Percentiles rank a stretch among this genome's conserved stretches.
These are phyloP conservation scores for Xyliphius kryptos DNA, from an alignment of 2,113 vertebrate genomes.

Conservation along the genomic window DNA sequence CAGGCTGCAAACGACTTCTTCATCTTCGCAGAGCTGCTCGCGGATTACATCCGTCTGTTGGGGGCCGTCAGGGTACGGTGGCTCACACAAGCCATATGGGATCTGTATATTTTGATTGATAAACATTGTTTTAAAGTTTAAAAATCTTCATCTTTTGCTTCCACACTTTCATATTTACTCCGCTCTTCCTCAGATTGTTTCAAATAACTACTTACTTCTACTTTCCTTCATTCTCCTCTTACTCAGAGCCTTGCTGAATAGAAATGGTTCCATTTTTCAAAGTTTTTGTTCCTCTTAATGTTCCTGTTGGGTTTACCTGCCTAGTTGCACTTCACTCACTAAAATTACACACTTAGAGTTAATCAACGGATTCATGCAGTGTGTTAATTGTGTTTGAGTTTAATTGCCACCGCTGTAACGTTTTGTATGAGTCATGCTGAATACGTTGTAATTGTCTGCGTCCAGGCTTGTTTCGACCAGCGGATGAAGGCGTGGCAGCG, in stretches of 20 bases:
- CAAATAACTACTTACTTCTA: not conserved
- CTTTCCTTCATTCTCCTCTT: not conserved
- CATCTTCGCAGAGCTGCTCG: slow-evolving; percentile 83
- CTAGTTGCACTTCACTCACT: too few species aligned
- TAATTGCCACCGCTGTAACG: too few species aligned
- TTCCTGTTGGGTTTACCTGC: not conserved
- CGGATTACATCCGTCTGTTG: slow-evolving; percentile 90
- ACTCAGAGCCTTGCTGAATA: not conserved
- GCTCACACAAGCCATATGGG: too few species aligned
- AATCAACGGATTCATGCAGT: too few species aligned
- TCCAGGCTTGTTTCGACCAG: slow-evolving; percentile 89
- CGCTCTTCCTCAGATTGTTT: too few species aligned
- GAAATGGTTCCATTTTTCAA: not conserved
- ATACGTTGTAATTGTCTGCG: not conserved
- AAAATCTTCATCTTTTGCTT: too few species aligned
- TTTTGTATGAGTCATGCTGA: not conserved
- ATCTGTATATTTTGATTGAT: too few species aligned
- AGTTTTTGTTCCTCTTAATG: not conserved
- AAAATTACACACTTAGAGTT: too few species aligned
- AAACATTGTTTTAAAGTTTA: too few species aligned
- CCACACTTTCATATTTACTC: too few species aligned
- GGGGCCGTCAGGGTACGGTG: slow-evolving; percentile 77
- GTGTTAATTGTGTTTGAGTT: too few species aligned
- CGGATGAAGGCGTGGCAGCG: slow-evolving; percentile 96
- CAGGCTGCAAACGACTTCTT: slow-evolving; percentile 88